A percentile compares a stretch with the other conserved stretches of the same genome.
phyloP scores from a whole-genome alignment of 1,140 invertebrate species.

The Medauroidea extradentata region DNA sequence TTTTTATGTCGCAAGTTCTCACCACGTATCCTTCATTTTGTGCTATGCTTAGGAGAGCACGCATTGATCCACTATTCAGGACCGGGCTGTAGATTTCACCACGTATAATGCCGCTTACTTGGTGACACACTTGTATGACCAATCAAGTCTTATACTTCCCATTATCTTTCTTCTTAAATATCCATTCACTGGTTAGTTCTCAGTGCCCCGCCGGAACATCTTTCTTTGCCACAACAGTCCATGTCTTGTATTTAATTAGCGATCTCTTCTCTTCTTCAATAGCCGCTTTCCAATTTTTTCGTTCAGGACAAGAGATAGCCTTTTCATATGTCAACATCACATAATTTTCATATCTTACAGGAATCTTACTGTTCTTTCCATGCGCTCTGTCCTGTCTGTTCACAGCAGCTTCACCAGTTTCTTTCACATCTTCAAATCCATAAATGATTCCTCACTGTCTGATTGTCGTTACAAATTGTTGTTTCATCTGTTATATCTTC shows the following conservation, averaged over 20 bases:
- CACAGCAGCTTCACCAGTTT: neutral
- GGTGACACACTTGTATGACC: constrained; percentile 39
- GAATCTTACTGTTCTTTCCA: neutral
- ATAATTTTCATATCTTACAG: neutral
- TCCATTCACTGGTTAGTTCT: too few relatives aligned
- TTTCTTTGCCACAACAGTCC: too few relatives aligned
- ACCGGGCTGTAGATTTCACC: constrained; percentile 38
- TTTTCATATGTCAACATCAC: neutral
- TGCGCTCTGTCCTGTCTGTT: neutral
- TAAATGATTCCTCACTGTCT: neutral
- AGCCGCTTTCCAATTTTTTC: constrained; percentile 17
- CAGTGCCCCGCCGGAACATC: too few relatives aligned
- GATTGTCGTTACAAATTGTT: too few relatives aligned
- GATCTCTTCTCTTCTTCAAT: neutral
- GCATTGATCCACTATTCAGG: constrained; percentile 29
- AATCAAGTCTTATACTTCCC: constrained; percentile 34
- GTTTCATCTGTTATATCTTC: neutral
- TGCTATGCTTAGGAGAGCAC: constrained; percentile 29
- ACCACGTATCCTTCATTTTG: constrained; percentile 20
- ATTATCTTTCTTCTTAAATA: constrained; percentile 7
- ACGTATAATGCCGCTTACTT: constrained; percentile 34
- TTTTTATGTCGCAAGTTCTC: constrained; percentile 34
- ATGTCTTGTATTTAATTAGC: too few relatives aligned
- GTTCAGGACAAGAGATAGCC: neutral
- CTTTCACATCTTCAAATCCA: neutral